A percentile compares a stretch with the other conserved stretches of the same genome.
These are phyloP conservation scores for Drosophila parabipectinata DNA, from an alignment of 1,140 invertebrate species.

Conservation along the genomic window DNA sequence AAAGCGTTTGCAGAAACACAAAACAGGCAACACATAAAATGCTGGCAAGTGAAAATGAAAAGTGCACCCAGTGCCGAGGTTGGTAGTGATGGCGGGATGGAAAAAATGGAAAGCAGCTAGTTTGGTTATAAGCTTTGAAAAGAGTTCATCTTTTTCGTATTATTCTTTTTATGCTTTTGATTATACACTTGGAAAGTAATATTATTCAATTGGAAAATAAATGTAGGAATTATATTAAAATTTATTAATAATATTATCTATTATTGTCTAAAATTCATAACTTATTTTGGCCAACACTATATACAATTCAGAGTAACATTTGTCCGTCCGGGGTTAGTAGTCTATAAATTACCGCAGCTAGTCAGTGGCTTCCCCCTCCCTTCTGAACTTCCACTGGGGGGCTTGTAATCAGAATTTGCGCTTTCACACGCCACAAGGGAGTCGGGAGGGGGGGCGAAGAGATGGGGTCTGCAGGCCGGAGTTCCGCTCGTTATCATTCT, in stretches of 20 bases:
- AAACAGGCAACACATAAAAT: conserved; percentile 62
- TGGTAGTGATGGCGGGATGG: conserved; percentile 27
- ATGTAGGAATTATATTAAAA: neutral
- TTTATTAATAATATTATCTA: too few relatives aligned
- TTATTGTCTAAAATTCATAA: too few relatives aligned
- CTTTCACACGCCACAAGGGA: conserved; percentile 70
- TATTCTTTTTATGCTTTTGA: neutral
- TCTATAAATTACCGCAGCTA: conserved; percentile 75
- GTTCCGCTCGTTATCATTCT: conserved; percentile 69
- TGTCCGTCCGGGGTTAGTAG: conserved; percentile 54
- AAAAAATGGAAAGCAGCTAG: conserved; percentile 1
- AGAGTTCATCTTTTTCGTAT: neutral
- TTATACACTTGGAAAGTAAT: too few relatives aligned
- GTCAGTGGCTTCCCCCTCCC: conserved; percentile 34
- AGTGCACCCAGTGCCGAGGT: conserved; percentile 32
- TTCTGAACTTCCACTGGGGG: conserved; percentile 26
- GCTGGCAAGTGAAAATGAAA: conserved; percentile 74
- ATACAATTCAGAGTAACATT: conserved; percentile 34
- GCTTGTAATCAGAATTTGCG: conserved; percentile 78
- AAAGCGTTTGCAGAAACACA: conserved; percentile 25
- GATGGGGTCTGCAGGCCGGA: conserved; percentile 23
- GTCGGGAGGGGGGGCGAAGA: conserved; percentile 1
- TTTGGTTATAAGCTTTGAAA: neutral
- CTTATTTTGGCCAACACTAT: conserved; percentile 15
- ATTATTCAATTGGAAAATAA: too few relatives aligned